phyloP scores from a whole-genome alignment of 1,140 invertebrate species.

The Branchinecta lindahli region DNA sequence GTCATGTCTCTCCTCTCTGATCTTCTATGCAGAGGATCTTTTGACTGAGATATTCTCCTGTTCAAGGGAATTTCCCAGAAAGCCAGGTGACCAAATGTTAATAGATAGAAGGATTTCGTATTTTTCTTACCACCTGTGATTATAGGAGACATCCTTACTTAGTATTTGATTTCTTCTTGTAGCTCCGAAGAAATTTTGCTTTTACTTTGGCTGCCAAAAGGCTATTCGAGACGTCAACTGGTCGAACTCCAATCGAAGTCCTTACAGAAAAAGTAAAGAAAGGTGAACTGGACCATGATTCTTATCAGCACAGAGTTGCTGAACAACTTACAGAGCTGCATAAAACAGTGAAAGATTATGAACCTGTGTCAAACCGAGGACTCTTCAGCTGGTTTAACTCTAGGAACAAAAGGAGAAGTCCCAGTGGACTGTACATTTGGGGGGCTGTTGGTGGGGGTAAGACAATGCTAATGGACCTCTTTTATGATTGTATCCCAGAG shows the following conservation, averaged over 20 bases:
- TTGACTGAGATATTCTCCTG: too few species aligned
- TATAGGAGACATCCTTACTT: too few species aligned
- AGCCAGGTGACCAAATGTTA: too few species aligned
- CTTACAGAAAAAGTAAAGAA: neutral
- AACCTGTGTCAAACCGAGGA: neutral
- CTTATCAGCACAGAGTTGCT: neutral
- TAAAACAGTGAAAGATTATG: neutral
- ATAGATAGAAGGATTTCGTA: too few species aligned
- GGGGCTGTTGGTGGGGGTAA: conserved; percentile 85
- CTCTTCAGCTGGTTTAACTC: neutral
- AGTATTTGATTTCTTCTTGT: too few species aligned
- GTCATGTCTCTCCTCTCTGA: too few species aligned
- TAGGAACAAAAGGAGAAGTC: conserved; percentile 29
- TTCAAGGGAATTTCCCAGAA: too few species aligned
- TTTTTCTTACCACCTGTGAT: too few species aligned
- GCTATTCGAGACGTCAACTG: too few species aligned
- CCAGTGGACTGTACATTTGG: conserved; percentile 64
- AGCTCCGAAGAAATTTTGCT: too few species aligned
- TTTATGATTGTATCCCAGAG: conserved; percentile 58
- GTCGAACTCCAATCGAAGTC: neutral
- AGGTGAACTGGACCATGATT: neutral
- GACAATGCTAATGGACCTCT: conserved; percentile 98
- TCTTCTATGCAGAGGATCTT: too few species aligned
- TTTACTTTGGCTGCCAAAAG: too few species aligned
- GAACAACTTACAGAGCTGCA: neutral